phyloP scores from a whole-genome alignment of 2,888 invertebrate species.

The Thumatha senex region DNA sequence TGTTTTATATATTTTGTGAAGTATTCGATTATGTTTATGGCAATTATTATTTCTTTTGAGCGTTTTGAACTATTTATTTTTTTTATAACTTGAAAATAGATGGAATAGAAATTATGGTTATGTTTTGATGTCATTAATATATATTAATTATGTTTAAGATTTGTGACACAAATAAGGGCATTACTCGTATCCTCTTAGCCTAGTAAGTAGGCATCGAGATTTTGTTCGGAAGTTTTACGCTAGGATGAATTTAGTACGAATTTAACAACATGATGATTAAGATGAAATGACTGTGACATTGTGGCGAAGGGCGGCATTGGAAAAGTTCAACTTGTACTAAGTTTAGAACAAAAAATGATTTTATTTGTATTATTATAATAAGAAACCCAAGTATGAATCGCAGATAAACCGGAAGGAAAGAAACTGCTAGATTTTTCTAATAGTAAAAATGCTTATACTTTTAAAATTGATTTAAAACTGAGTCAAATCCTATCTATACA shows the following conservation, averaged over 20 bases:
- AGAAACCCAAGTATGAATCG: too few relatives aligned
- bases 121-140: not conserved
- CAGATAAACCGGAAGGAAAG: too few relatives aligned
- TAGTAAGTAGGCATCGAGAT: not conserved
- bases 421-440: too few relatives aligned
- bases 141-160: not conserved
- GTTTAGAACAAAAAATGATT: too few relatives aligned
- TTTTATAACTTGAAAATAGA: not conserved
- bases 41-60: conserved; percentile 28
- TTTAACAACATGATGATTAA: conserved; percentile 9
- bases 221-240: not conserved
- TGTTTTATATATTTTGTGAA: conserved; percentile 14
- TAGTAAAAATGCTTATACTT: too few relatives aligned
- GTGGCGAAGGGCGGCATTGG: not conserved
- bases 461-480: too few relatives aligned
- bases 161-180: not conserved
- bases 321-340: too few relatives aligned
- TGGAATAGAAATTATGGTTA: too few relatives aligned
- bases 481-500: too few relatives aligned
- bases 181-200: not conserved
- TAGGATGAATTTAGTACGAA: not conserved
- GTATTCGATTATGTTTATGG: conserved; percentile 26
- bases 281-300: conserved; percentile 9
- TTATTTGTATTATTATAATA: too few relatives aligned
- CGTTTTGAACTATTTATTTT: conserved; percentile 6